Evolutionary conservation across 2,797 vertebrate species (phyloP).

Genomic region (Echeneis naucrates): DNA sequence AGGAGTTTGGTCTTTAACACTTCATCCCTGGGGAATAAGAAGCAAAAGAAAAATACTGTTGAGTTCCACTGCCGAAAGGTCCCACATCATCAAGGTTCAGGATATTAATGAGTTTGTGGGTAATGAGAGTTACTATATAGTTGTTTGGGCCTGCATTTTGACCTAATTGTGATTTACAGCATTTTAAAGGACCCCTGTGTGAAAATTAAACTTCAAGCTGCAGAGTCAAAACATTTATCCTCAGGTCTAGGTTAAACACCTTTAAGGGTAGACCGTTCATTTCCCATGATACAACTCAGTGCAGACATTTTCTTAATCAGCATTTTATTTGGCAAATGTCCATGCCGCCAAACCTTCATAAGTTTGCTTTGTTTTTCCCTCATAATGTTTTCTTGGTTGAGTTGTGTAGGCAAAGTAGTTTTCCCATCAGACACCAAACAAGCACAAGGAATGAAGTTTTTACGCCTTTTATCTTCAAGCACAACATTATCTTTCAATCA

Average conservation of each 20-base stretch:
- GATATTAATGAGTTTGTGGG: background rate
- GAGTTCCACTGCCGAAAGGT: background rate
- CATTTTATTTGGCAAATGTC: background rate
- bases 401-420: no score
- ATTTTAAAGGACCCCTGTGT: background rate
- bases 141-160: background rate
- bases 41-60: background rate
- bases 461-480: background rate
- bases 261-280: no score
- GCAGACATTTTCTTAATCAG: background rate
- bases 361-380: slow-evolving; percentile 8
- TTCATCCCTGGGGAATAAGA: background rate
- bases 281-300: no score
- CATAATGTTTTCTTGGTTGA: background rate
- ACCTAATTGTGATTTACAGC: no score
- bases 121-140: background rate
- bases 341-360: no score
- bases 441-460: slow-evolving; percentile 13
- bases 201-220: background rate
- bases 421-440: slow-evolving; percentile 4
- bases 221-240: background rate
- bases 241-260: no score
- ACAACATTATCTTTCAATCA: slow-evolving; percentile 1
- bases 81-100: background rate
- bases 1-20: background rate